These are phyloP conservation scores for Propithecus coquereli DNA, from an alignment of 2,113 vertebrate genomes.

Conservation along the genomic window DNA sequence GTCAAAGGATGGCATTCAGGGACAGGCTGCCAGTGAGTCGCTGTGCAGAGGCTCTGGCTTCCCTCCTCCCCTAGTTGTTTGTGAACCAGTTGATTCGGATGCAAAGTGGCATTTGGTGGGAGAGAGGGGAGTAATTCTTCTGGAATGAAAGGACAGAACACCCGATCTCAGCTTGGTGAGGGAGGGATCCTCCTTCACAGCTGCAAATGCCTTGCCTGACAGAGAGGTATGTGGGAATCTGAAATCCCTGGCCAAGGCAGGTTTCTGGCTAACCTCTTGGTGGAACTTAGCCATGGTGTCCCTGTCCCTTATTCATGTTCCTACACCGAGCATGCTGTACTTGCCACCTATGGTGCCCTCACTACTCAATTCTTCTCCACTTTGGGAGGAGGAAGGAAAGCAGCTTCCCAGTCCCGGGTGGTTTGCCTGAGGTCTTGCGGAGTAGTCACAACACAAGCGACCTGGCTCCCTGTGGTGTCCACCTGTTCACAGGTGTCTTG, in stretches of 20 bases:
- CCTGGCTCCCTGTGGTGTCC: neutral
- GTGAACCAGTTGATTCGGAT: neutral
- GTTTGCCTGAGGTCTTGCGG: neutral
- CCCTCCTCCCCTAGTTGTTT: neutral
- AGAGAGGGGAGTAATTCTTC: neutral
- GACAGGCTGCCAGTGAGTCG: too few species aligned
- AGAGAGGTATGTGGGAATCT: neutral
- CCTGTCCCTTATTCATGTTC: neutral
- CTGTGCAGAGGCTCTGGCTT: fast-evolving
- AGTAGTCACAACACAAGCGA: neutral
- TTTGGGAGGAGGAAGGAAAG: neutral
- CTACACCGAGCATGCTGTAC: fast-evolving
- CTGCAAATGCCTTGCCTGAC: neutral
- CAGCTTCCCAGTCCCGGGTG: fast-evolving
- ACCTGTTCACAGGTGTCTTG: neutral
- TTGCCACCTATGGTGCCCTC: neutral
- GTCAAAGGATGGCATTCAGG: neutral
- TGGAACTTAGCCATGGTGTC: neutral
- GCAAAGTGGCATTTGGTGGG: neutral
- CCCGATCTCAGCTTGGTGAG: fast-evolving
- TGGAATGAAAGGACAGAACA: neutral
- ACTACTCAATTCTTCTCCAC: neutral
- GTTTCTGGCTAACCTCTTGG: neutral
- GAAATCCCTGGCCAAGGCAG: neutral
- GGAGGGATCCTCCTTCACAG: neutral